Base-by-base conservation (phyloP, 2,113 vertebrate genomes). In the Esox niger region DNA sequence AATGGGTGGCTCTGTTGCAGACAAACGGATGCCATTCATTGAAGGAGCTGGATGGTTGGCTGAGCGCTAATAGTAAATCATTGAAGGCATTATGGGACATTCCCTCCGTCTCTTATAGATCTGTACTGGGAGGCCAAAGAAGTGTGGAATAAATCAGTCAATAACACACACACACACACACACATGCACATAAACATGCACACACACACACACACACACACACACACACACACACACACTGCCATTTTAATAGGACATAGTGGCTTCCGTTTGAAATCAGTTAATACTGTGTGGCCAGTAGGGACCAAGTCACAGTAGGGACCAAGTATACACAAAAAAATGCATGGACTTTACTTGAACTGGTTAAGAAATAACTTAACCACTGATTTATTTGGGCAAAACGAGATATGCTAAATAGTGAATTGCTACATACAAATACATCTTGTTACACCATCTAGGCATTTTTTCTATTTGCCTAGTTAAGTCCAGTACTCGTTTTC, bases 21-120 rank as follows among this genome's bases (percentile, higher is more conserved):
- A 49, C 68, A 13, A 17, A 55, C 63, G 29, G 26, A 15, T 64
- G 83, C 69, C 80, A 79, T 86, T 79, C 82, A 83, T 87, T 79
- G 84, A 68, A 57, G 69, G 77, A 79, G 77, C 57, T 61, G 74
- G 83, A 62, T 81, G 82, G 82, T 78, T 76, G 79, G 76, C 3
- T 74, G 75, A 75, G 61, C 68, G 81, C 81, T 77, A 78, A 82
- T 79, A 77, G 82, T 89, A 86, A 87, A 87, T 89, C 83, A 87
- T 76, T 62, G 72, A 81, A 60, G 69, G 70, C 74, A 74, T 87
- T 84, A 88, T 79, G 76, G 74, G 73, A 76, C 76, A 75, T 62
- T 43, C 38, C 69, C 69, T 66, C 75, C 75, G 65, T 64, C 76
- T 74, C 79, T 81, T 82, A 84, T 86, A 76, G 84, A 85, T 86